Evolutionary conservation across 2,888 invertebrate species (phyloP), one percentile per base, ranked within the genome.

Genomic region (Chrysopilus asiliformis): DNA sequence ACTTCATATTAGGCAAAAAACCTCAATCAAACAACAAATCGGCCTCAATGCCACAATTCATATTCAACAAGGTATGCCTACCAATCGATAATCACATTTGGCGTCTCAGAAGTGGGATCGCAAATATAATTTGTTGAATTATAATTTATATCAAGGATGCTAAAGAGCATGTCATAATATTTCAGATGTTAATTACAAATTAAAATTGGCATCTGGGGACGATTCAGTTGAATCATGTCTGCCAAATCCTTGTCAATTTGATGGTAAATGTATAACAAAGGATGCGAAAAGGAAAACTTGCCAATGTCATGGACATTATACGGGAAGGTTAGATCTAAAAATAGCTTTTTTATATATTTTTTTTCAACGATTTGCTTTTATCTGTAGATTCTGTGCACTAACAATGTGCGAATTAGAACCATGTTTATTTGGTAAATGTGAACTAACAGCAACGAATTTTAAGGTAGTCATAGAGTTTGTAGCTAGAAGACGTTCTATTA

Each of bases 181-280:
- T 34, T 5, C 12, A 68, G 80, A 80, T 58, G 66, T 68, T 9
- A 71, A 71, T 42, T 78, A 74, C 56, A 74, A 72, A 54, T 67
- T 61, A 45, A 79, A 79, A 59, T 58, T 79, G 38, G 58, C 76
- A 35, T 64, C 71, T 32, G 66, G 71, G 16, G 71, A 73, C 28
- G 73, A 72, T 36, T 66, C 66, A 17, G 67, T 78, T 30, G 79
- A 81, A 51, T 71, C 76, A 0, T 84, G 83, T 55, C 66, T 68
- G 33, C 81, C 81, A 0, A 79, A 79, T 59, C 81, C 81, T 0
- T 85, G 84, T 49, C 62, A 71, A 42, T 73, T 79, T 53, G 73
- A 70, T 9, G 83, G 82, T 1, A 71, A 71, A 49, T 84, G 83
- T 53, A 61, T 74, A 6, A 39, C 51, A 6, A 56, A 66, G 3